Evolutionary conservation across 35 echinoderm and acorn worm species (phyloP), one percentile per base, ranked within the genome.

Genomic region (Eucidaris tribuloides): DNA sequence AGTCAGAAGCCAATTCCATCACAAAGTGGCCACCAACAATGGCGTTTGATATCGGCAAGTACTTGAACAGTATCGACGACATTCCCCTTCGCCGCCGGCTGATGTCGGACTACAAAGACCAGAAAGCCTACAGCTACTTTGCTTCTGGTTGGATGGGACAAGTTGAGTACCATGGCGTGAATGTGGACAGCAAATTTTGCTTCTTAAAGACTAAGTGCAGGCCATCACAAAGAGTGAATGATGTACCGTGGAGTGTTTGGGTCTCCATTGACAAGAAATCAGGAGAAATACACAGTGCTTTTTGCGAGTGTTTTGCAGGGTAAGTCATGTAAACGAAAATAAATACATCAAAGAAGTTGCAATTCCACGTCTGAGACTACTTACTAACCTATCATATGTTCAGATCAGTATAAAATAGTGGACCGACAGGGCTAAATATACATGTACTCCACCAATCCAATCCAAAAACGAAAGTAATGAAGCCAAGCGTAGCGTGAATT

Each of bases 61-160:
- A 52, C 48, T 52, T 52, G n/a, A n/a, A 52, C 9, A 52, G n/a
- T n/a, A 52, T 52, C n/a, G 48, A n/a, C 48, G n/a, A 52, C n/a
- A n/a, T 52, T n/a, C 48, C 48, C 9, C 48, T 62, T 18, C 58
- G 45, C 32, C 40, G 76, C 35, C 54, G 85, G 43, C 74, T 80
- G 28, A 40, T 87, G 11, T 80, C 76, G 5, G 85, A 87, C 43
- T 79, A 87, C 6, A 80, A 87, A 28, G 71, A 87, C 56, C 54
- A 76, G 2, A 87, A 87, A 80, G 76, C 71, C 19, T 89, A 71
- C 62, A 82, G 57, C 39, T 79, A 87, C 56, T 88, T 46, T 81
- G 56, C 58, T 28, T 83, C 78, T 34, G 45, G 60, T 3, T 88
- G 76, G 59, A 14, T 88, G 37, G 28, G 66, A 43, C 57, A 88